Base-by-base conservation (phyloP, 1,140 invertebrate genomes). In the Calycopis cecrops region DNA sequence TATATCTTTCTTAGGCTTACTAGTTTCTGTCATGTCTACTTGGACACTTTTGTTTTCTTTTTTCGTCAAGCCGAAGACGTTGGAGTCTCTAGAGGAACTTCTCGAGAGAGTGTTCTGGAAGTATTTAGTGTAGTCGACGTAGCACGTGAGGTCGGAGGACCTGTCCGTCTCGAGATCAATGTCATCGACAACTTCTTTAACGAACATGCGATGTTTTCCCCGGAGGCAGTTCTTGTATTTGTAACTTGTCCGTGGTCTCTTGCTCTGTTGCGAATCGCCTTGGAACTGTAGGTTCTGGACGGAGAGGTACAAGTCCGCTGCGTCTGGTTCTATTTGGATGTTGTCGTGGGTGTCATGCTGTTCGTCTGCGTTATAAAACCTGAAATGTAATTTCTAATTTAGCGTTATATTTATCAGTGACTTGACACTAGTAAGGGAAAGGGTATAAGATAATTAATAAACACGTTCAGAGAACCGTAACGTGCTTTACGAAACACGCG, bases 201-300 rank as follows among this genome's bases (percentile, higher is more conserved):
- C 67, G 59, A 86, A 84, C 83, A 86, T 84, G 57, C 83, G 65
- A 42, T 86, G 83, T 63, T 71, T 74, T 48, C 54, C 61, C 48
- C 64, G 60, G 1, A 59, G 54, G 21, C 71, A 50, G 4, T 66
- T 70, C 69, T 77, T 81, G 51, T 80, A 86, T 64, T 86, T 86
- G 49, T 83, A 86, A 55, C 76, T 73, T 1, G 74, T 79, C 35
- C 73, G 65, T 7, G 72, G 69, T 73, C 71, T 70, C 47, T 68
- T 78, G 6, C 18, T 67, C 37, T 73, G 66, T n/a, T 81, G 65
- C 4, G 66, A 55, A 17, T 75, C 64, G 14, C 80, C 83, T 51
- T 73, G 63, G 54, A 84, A 86, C 59, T 80, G 77, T 35, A 86
- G 62, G 21, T 76, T 86, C 69, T 82, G 80, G 6, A 86, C 80